phyloP scores from a whole-genome alignment of 1,140 invertebrate genomes.

The Heliconius melpomene region DNA sequence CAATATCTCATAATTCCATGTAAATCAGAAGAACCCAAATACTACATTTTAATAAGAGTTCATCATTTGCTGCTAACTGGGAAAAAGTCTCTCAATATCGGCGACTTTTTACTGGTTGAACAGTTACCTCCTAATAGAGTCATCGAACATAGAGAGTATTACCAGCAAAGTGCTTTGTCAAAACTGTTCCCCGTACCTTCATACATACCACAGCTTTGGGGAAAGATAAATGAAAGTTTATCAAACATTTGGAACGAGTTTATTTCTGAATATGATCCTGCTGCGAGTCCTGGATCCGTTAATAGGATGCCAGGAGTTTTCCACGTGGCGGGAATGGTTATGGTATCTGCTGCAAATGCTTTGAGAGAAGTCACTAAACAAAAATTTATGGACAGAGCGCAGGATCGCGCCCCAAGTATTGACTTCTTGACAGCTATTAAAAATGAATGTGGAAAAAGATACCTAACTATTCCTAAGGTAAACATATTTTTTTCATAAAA shows the following conservation, averaged over 20 bases:
- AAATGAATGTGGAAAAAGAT: constrained; percentile 73
- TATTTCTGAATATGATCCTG: constrained; percentile 88
- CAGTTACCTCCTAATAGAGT: constrained; percentile 74
- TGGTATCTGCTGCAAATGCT: constrained; percentile 83
- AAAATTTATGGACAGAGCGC: constrained; percentile 43
- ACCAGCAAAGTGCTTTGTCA: constrained; percentile 79
- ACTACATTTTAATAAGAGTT: constrained; percentile 87
- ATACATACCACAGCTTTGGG: constrained; percentile 85
- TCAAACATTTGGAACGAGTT: constrained; percentile 91
- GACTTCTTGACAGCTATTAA: constrained; percentile 66
- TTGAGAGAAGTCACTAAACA: constrained; percentile 82
- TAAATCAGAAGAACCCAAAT: constrained; percentile 81
- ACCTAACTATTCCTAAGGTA: constrained; percentile 75
- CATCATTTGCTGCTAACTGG: constrained; percentile 88
- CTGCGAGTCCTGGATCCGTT: constrained; percentile 85
- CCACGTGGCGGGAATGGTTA: constrained; percentile 82
- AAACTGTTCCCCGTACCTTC: constrained; percentile 83
- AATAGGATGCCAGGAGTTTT: constrained; percentile 83
- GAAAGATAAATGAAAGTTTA: constrained; percentile 85
- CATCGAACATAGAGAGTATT: constrained; percentile 46
- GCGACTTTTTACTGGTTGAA: constrained; percentile 87
- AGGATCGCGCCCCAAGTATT: constrained; percentile 52
- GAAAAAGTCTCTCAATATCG: constrained; percentile 86
- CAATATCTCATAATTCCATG: constrained; percentile 89
- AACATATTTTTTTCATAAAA: neutral